Base-by-base conservation (phyloP, 2,797 vertebrate genomes). In the Glyptemys insculpta region DNA sequence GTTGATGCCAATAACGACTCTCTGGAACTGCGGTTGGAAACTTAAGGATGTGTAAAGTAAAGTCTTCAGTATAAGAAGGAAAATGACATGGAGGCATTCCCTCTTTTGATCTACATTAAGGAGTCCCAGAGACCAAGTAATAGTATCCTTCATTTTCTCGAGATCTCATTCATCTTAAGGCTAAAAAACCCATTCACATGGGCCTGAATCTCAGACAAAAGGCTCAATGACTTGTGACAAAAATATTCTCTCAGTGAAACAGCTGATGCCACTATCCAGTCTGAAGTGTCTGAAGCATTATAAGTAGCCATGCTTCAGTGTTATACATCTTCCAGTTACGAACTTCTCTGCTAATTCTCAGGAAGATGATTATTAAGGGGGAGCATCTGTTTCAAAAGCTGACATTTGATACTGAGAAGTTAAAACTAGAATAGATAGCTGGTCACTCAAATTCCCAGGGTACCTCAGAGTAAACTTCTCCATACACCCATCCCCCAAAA, bases 371-470 rank as follows among this genome's bases (percentile, higher is more conserved):
- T 92, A 88, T 90, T 90, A 86, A 96, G 72, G 50, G 88, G 85
- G 85, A 84, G 87, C 82, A 95, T 86, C 80, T 94, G 90, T 90
- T 96, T 76, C 88, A 93, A 94, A 80, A 91, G 92, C 91, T 92
- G 91, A 95, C 91, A 96, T 81, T 62, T 87, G 89, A 95, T 87
- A 95, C 76, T 87, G 85, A 93, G 87, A 91, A 85, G 78, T 91
- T 93, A 95, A 93, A 92, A 83, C 89, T 93, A 72, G 3, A 37
- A 68, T 19, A 21, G 82, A 14, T 62, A 94, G 68, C 2, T 68
- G 89, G 85, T 83, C 27, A 49, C 72, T 85, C 56, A n/a, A 2
- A 41, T 95, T 91, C 56, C 34, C 84, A 21, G 82, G 91, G 54
- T 86, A 78, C 37, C 54, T 91, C 37, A 72, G 65, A 72, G 16